Base-by-base conservation (phyloP, 1,140 invertebrate species). In the Dreissena polymorpha region DNA sequence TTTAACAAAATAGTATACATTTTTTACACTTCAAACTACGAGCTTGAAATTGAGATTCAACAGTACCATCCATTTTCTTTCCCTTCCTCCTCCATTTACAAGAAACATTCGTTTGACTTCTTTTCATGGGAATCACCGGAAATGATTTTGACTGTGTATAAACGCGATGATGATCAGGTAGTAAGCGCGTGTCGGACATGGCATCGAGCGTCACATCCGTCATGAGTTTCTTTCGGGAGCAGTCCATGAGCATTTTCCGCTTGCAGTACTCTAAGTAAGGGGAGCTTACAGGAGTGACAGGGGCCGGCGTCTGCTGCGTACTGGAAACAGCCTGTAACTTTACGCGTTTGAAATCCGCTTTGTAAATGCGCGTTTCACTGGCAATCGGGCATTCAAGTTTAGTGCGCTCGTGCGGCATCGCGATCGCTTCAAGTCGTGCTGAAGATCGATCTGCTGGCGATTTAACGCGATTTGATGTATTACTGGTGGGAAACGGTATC, bases 241-340 rank as follows among this genome's bases (percentile, higher is more conserved):
- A 27, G n/a, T 14, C 12, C 49, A 69, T 53, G n/a, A 68, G 21
- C 10, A 65, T 50, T 55, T 55, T 80, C 10, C n/a, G 23, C 50
- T 71, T 80, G 25, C 64, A 71, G 29, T 71, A 80, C 29, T 71
- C 77, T 12, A 80, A 27, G 63, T 80, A 80, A 3, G 77, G 77
- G 25, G 77, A 69, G 57, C 57, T n/a, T 18, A n/a, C 57, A 3
- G 16, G 16, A 6, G 16, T 18, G 16, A 18, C 21, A n/a, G 57
- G 57, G 16, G 67, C 7, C 14, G 51, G 21, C 10, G 27, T 1
- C 18, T 1, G n/a, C 16, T 49, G 10, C 21, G 51, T 3, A 18
- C 8, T 7, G 10, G 21, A 21, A 21, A 21, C 14, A 49, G 27
- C 55, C 27, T 29, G 16, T 23, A 27, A 10, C 29, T 76, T 23